Conservation (phyloP, 2,113 vertebrate genomes). For the Delphinapterus leucas region DNA sequence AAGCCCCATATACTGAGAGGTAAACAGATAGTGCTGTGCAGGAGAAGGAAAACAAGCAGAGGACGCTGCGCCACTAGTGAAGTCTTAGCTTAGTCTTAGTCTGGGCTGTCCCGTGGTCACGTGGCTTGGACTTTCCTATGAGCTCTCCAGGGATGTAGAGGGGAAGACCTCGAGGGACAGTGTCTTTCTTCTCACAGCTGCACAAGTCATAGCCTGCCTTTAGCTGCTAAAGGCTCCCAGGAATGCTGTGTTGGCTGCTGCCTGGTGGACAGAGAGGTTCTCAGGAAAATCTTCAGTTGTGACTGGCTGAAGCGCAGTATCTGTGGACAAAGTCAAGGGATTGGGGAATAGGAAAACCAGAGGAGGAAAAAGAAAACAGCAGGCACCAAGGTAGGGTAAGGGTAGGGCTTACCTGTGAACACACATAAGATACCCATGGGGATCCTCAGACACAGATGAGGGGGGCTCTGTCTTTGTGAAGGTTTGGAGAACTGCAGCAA, state of each 20-base stretch:
- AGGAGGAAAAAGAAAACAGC: background rate
- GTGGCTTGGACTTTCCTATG: background rate
- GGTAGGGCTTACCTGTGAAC: background rate
- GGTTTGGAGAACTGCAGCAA: background rate
- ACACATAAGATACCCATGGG: background rate
- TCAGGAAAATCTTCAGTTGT: background rate
- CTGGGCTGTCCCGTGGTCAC: too few species aligned
- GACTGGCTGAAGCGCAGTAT: background rate
- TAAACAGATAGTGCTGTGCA: background rate
- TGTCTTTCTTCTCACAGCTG: background rate
- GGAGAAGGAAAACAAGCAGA: background rate
- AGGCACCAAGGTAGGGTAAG: too few species aligned
- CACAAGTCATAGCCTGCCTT: background rate
- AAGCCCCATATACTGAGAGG: background rate
- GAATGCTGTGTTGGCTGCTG: background rate
- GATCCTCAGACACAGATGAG: background rate
- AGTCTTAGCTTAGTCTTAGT: background rate
- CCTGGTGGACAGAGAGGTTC: background rate
- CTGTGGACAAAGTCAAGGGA: background rate
- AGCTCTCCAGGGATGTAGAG: background rate
- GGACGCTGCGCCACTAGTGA: background rate
- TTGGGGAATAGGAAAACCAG: background rate
- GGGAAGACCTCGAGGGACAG: too few species aligned
- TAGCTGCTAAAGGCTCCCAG: background rate
- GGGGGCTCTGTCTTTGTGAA: background rate